phyloP scores from a whole-genome alignment of 2,797 vertebrate genomes.

The Tiaroga cobitis region DNA sequence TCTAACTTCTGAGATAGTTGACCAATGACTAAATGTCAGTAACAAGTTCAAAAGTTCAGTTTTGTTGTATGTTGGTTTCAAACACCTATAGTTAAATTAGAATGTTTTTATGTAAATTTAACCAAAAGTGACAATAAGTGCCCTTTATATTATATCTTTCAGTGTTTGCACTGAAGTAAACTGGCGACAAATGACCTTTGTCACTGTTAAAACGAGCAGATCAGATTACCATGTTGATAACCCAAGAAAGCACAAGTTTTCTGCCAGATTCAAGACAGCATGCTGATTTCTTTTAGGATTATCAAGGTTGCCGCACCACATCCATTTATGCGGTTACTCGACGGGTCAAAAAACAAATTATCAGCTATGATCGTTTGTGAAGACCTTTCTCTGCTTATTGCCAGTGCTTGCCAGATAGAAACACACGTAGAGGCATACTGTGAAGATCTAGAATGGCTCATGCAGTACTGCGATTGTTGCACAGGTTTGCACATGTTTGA shows the following conservation, averaged over 20 bases:
- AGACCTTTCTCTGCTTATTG: not conserved
- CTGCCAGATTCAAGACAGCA: not conserved
- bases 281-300: slow-evolving; percentile 6
- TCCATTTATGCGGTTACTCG: slow-evolving; percentile 32
- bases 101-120: not conserved
- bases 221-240: not conserved
- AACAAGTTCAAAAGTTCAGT: not conserved
- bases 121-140: no score
- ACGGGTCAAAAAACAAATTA: slow-evolving; percentile 17
- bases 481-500: not conserved
- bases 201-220: not conserved
- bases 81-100: not conserved
- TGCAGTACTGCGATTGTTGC: not conserved
- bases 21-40: not conserved
- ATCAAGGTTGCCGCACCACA: slow-evolving; percentile 11
- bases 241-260: not conserved
- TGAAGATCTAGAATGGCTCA: not conserved
- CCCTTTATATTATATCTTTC: no score
- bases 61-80: not conserved
- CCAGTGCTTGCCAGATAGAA: not conserved
- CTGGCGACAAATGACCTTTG: not conserved
- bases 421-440: not conserved
- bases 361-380: slow-evolving; percentile 10
- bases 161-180: not conserved
- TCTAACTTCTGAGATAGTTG: not conserved